phyloP scores from a whole-genome alignment of 2,888 invertebrate genomes.

The Chloroclysta siterata region DNA sequence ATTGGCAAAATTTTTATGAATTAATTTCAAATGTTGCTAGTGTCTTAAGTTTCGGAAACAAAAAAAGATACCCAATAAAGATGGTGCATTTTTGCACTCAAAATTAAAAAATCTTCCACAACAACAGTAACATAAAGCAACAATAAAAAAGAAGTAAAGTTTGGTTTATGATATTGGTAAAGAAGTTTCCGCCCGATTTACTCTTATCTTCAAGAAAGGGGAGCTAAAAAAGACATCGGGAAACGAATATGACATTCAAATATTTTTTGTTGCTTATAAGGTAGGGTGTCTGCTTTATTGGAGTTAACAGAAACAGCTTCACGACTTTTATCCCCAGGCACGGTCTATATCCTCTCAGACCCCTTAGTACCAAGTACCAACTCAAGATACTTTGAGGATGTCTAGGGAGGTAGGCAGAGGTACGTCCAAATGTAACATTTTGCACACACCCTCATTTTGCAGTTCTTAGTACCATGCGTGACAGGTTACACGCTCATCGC shows the following conservation, averaged over 20 bases:
- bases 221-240: conserved; percentile 60
- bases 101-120: conserved; percentile 12
- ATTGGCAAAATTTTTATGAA: too few relatives aligned
- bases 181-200: conserved; percentile 44
- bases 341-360: too few relatives aligned
- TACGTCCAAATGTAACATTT: too few relatives aligned
- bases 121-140: conserved; percentile 27
- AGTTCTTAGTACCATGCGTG: too few relatives aligned
- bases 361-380: too few relatives aligned
- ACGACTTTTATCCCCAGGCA: too few relatives aligned
- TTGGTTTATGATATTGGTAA: conserved; percentile 38
- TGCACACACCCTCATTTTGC: too few relatives aligned
- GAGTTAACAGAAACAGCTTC: background rate
- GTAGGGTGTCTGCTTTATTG: conserved; percentile 46
- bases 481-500: too few relatives aligned
- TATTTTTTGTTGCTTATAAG: conserved; percentile 56
- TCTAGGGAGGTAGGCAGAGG: too few relatives aligned
- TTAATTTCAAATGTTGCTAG: too few relatives aligned
- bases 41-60: background rate
- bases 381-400: too few relatives aligned
- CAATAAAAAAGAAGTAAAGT: conserved; percentile 33
- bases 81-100: background rate
- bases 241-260: conserved; percentile 67
- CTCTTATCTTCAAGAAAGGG: conserved; percentile 48
- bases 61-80: background rate